Conservation (phyloP, 2,113 vertebrate species). For the Oncorhynchus keta region DNA sequence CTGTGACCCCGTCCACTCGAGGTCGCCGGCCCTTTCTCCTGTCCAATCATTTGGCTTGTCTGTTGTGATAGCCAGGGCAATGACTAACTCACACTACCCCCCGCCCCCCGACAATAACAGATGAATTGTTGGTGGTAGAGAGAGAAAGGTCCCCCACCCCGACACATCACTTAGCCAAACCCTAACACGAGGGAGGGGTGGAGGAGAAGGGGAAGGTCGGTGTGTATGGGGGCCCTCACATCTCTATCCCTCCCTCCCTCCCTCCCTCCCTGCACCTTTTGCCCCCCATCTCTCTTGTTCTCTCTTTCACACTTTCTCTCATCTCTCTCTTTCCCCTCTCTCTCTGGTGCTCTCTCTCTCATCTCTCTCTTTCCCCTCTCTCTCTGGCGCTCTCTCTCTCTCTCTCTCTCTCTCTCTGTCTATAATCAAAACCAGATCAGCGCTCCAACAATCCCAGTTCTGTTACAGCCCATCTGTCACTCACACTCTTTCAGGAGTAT, state of each 20-base stretch:
- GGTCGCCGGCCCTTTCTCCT: conserved; percentile 33
- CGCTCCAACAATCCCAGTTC: conserved; percentile 73
- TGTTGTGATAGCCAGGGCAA: conserved; percentile 44
- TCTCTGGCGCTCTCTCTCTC: not conserved
- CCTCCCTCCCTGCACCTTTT: not conserved
- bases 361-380: not conserved
- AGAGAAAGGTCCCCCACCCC: no score
- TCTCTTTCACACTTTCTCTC: not conserved
- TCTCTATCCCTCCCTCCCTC: not conserved
- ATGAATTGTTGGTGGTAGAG: no score
- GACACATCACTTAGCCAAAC: no score
- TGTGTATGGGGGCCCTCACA: no score
- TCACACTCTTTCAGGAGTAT: conserved; percentile 47
- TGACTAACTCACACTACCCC: conserved; percentile 28
- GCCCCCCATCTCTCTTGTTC: not conserved
- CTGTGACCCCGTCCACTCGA: conserved; percentile 28
- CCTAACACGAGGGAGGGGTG: no score
- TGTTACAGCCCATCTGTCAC: conserved; percentile 67
- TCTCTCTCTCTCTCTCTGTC: not conserved
- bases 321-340: not conserved
- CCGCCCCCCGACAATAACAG: no score
- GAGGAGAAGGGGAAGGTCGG: no score
- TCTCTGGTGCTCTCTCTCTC: not conserved
- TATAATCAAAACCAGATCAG: conserved; percentile 83
- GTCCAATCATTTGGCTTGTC: conserved; percentile 39